Percentiles rank a stretch among this genome's conserved stretches.
These are phyloP conservation scores for Phymatocera aterrima DNA, from an alignment of 2,888 invertebrate species.

Conservation along the genomic window DNA sequence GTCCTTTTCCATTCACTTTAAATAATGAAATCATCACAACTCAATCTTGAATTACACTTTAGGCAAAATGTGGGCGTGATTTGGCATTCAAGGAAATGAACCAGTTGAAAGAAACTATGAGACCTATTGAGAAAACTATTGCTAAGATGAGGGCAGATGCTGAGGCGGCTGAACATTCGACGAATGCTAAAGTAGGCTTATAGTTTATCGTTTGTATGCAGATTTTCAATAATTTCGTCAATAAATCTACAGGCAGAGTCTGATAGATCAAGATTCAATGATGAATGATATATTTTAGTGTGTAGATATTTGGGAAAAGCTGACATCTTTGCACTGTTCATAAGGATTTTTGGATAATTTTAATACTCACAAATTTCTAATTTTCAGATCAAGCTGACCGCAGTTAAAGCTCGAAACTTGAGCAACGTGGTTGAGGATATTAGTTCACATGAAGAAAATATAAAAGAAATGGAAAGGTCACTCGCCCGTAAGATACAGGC, in stretches of 20 bases:
- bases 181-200: slow-evolving; percentile 60
- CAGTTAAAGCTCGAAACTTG: slow-evolving; percentile 53
- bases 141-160: slow-evolving; percentile 58
- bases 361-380: slow-evolving; percentile 19
- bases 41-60: slow-evolving; percentile 42
- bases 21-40: neutral
- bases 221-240: neutral
- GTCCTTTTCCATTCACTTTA: neutral
- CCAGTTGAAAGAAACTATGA: slow-evolving; percentile 68
- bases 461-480: slow-evolving; percentile 60
- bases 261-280: neutral
- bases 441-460: slow-evolving; percentile 55
- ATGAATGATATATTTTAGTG: neutral
- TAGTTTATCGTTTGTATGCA: neutral
- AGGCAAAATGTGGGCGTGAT: slow-evolving; percentile 73
- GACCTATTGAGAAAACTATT: slow-evolving; percentile 63
- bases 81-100: slow-evolving; percentile 76
- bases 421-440: slow-evolving; percentile 58
- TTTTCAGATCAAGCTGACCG: slow-evolving; percentile 59
- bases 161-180: slow-evolving; percentile 51
- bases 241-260: too few species aligned
- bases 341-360: neutral
- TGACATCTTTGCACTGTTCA: slow-evolving; percentile 8
- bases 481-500: slow-evolving; percentile 75
- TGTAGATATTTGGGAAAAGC: neutral